Conservation (phyloP, 2,888 invertebrate genomes). For the Lamproptera curius region DNA sequence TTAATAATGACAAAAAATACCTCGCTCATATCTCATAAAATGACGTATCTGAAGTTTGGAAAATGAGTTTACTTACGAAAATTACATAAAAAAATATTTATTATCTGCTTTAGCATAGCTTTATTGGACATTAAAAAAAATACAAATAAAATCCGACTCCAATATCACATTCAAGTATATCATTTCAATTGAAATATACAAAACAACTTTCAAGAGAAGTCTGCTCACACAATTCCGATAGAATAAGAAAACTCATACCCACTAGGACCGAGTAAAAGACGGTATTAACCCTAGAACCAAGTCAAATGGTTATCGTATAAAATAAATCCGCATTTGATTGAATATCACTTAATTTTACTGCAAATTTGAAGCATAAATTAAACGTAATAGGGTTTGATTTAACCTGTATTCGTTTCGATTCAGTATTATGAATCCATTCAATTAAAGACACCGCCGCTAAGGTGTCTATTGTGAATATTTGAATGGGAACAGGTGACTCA, state of each 20-base stretch:
- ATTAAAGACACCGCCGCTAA: conserved; percentile 45
- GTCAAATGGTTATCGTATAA: neutral
- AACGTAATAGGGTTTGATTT: conserved; percentile 32
- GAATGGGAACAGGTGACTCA: conserved; percentile 36
- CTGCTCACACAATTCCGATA: no score
- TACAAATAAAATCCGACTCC: no score
- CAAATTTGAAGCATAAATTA: conserved; percentile 9
- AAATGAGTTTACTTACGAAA: no score
- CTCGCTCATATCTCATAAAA: no score
- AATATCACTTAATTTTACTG: neutral
- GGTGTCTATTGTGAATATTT: conserved; percentile 37
- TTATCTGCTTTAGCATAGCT: no score
- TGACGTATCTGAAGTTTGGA: no score
- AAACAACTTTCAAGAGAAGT: no score
- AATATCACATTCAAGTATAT: no score
- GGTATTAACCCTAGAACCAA: neutral
- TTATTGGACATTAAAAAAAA: no score
- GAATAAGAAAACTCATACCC: neutral
- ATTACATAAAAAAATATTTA: no score
- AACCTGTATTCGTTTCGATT: conserved; percentile 35
- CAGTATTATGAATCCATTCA: conserved; percentile 49
- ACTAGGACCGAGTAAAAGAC: neutral
- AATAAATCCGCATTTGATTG: neutral
- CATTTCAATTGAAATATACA: no score
- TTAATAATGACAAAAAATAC: no score